These are phyloP conservation scores for Silurus lanzhouensis DNA, from an alignment of 2,797 vertebrate genomes.

Conservation along the genomic window DNA sequence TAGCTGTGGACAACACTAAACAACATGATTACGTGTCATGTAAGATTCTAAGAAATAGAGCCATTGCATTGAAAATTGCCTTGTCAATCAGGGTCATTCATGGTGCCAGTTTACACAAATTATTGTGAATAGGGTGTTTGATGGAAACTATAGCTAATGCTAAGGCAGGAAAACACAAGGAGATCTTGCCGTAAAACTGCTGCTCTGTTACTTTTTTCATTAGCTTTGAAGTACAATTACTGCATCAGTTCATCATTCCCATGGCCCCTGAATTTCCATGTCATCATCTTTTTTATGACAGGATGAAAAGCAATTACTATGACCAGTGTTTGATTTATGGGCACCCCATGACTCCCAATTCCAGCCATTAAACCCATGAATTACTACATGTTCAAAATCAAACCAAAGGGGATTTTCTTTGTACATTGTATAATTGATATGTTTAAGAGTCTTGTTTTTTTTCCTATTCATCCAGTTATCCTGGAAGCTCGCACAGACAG, in stretches of 20 bases:
- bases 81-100: conserved; percentile 23
- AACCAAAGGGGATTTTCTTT: neutral
- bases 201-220: neutral
- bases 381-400: conserved; percentile 14
- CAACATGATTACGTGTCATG: conserved; percentile 27
- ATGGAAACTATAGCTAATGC: neutral
- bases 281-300: neutral
- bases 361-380: conserved; percentile 5
- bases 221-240: conserved; percentile 3
- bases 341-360: neutral
- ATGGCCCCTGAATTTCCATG: neutral
- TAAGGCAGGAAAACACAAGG: neutral
- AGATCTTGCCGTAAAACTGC: neutral
- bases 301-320: conserved; percentile 6
- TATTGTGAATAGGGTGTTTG: conserved; percentile 26
- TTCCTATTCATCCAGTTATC: neutral
- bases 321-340: conserved; percentile 22
- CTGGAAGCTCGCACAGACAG: neutral
- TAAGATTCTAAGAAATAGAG: conserved; percentile 12
- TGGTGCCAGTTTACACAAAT: conserved; percentile 34
- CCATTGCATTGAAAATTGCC: conserved; percentile 17
- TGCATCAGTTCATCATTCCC: conserved; percentile 6
- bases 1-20: conserved; percentile 4
- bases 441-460: neutral
- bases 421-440: neutral